Percentiles rank a stretch among this genome's conserved stretches.
Conservation (phyloP, 2,888 invertebrate genomes). For the Teinopalpus imperialis region DNA sequence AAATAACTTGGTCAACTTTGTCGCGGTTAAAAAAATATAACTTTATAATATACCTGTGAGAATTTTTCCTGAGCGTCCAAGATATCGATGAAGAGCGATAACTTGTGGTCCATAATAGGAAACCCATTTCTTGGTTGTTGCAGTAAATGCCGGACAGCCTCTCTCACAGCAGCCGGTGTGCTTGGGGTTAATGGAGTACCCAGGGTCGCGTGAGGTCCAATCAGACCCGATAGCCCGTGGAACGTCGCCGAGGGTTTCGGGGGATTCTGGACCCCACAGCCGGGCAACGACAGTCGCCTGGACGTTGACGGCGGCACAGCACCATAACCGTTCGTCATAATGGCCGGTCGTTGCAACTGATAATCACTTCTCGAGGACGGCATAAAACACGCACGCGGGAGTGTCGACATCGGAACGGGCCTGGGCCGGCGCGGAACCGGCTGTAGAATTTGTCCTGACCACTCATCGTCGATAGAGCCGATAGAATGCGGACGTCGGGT, state of each 20-base stretch:
- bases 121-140: conserved; percentile 88
- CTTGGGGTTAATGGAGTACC: conserved; percentile 71
- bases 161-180: conserved; percentile 85
- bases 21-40: not conserved
- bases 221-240: conserved; percentile 75
- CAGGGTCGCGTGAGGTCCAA: conserved; percentile 52
- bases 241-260: conserved; percentile 85
- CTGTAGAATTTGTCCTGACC: conserved; percentile 73
- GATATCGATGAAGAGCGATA: conserved; percentile 90
- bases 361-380: conserved; percentile 84
- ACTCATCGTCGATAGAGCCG: conserved; percentile 73
- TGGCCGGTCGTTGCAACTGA: conserved; percentile 80
- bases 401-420: conserved; percentile 68
- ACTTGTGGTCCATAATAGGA: conserved; percentile 89
- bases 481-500: conserved; percentile 84
- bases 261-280: conserved; percentile 65
- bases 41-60: conserved; percentile 88
- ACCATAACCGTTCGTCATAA: conserved; percentile 75
- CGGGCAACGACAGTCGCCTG: conserved; percentile 80
- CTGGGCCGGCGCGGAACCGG: conserved; percentile 79
- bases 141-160: conserved; percentile 86
- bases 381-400: conserved; percentile 75
- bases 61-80: conserved; percentile 91
- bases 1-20: too few species aligned
- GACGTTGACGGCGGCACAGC: conserved; percentile 76